A percentile compares a stretch with the other conserved stretches of the same genome.
Evolutionary conservation across 2,888 invertebrate species (phyloP).

Genomic region (Pristionchus mayeri): DNA sequence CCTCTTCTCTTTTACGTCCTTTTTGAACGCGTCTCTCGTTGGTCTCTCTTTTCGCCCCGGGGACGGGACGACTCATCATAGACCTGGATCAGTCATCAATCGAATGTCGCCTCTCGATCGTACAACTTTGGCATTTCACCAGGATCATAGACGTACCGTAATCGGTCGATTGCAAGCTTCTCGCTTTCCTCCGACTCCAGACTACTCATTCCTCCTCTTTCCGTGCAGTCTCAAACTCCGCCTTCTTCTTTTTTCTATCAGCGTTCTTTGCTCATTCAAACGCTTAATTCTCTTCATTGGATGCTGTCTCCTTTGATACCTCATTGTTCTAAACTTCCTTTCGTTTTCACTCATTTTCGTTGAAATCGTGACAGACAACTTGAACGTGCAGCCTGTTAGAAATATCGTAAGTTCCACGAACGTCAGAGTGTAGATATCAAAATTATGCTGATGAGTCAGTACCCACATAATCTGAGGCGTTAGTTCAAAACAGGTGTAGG

Average conservation of each 20-base stretch:
- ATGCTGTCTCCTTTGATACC: too few relatives aligned
- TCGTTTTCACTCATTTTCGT: too few relatives aligned
- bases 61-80: background rate
- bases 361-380: too few relatives aligned
- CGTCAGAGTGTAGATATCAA: too few relatives aligned
- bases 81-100: background rate
- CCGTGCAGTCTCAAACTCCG: conserved; percentile 9
- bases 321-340: too few relatives aligned
- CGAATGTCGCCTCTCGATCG: background rate
- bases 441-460: too few relatives aligned
- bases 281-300: too few relatives aligned
- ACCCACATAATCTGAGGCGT: too few relatives aligned
- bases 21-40: conserved; percentile 13
- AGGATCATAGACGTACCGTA: background rate
- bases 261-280: background rate
- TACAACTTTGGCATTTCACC: conserved; percentile 24
- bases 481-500: too few relatives aligned
- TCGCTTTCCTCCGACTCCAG: background rate
- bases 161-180: background rate
- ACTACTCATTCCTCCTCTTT: background rate
- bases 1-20: conserved; percentile 16
- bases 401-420: too few relatives aligned
- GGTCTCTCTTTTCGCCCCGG: background rate
- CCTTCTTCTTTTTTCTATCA: background rate
- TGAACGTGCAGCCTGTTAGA: too few relatives aligned